A percentile compares a stretch with the other conserved stretches of the same genome.
phyloP scores from a whole-genome alignment of 2,888 invertebrate genomes.

The Uloborus plumipes region DNA sequence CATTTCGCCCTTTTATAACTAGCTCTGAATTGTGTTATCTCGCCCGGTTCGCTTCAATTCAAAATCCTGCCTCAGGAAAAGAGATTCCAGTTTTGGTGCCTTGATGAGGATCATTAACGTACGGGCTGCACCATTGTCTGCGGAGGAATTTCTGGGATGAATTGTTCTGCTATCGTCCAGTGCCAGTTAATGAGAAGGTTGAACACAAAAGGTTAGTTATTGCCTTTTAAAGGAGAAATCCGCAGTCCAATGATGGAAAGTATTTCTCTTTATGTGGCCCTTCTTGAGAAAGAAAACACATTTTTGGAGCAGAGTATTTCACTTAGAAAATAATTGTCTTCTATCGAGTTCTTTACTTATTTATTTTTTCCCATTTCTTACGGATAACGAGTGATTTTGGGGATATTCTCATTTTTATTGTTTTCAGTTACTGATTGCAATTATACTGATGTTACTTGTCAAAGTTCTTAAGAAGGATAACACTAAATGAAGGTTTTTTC shows the following conservation, averaged over 20 bases:
- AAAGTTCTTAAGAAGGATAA: too few relatives aligned
- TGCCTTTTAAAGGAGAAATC: slow-evolving; percentile 15
- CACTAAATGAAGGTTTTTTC: too few relatives aligned
- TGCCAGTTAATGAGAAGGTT: slow-evolving; percentile 44
- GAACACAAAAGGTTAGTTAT: slow-evolving; percentile 42
- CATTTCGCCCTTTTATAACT: slow-evolving; percentile 15
- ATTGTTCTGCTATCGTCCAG: neutral
- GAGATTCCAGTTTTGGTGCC: neutral
- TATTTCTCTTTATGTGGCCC: slow-evolving; percentile 17
- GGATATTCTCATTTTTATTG: too few relatives aligned
- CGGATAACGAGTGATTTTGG: too few relatives aligned
- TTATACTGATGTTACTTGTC: too few relatives aligned
- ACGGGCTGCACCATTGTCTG: slow-evolving; percentile 25
- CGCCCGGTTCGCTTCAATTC: slow-evolving; percentile 9
- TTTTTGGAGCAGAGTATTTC: slow-evolving; percentile 8
- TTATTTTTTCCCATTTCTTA: too few relatives aligned
- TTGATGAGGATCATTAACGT: slow-evolving; percentile 48
- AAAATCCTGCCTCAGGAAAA: slow-evolving; percentile 24
- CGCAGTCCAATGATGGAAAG: slow-evolving; percentile 22
- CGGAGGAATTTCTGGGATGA: slow-evolving; percentile 8
- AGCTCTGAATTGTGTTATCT: slow-evolving; percentile 2
- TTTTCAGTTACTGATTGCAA: too few relatives aligned
- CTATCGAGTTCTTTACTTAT: too few relatives aligned
- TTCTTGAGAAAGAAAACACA: slow-evolving; percentile 33
- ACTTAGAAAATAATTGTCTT: too few relatives aligned